Base-by-base conservation (phyloP, 2,797 vertebrate species). In the Chaunax sp. region DNA sequence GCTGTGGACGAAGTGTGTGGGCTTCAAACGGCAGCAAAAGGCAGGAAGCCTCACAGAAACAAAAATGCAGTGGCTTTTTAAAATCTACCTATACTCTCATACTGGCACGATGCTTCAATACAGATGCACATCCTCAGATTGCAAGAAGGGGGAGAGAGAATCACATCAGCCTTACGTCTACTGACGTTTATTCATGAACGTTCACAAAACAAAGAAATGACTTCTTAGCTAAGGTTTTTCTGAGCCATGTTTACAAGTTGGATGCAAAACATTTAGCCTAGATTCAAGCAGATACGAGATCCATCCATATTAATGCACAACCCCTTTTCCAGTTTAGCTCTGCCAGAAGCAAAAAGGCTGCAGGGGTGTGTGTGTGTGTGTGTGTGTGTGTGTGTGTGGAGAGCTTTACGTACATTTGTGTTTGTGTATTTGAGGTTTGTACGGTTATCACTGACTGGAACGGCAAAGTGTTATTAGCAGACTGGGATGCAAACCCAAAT, bases 1-100 rank as follows among this genome's bases (percentile, higher is more conserved):
- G 58, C 49, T 22, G 37, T 60, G 79, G 85, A 79, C 86, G 61
- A 88, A 83, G 86, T 87, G 88, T 84, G 90, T 87, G 89, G 90
- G 87, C 86, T 89, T 86, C 74, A 89, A 82, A 89, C 59, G 50
- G 70, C 50, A 77, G 65, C 59, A 81, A 60, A 78, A 75, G 35
- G 26, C 60, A 82, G 52, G 44, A 49, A 67, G 73, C 64, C 25
- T n/a, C n/a, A 26, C 13, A 23, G 46, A 47, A 71, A 72, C 51
- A 65, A 70, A 69, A 70, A 74, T n/a, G 12, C 26, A 16, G 20
- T 11, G 37, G 40, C 59, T 63, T 70, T 84, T 50, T 30, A 47
- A 61, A 61, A 69, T 53, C 57, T 26, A 61, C 57, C 64, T 65
- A n/a, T n/a, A 55, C 56, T 50, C 47, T 58, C 19, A 33, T 23